phyloP scores from a whole-genome alignment of 2,797 vertebrate genomes.

The Rhadinocentrus ornatus region DNA sequence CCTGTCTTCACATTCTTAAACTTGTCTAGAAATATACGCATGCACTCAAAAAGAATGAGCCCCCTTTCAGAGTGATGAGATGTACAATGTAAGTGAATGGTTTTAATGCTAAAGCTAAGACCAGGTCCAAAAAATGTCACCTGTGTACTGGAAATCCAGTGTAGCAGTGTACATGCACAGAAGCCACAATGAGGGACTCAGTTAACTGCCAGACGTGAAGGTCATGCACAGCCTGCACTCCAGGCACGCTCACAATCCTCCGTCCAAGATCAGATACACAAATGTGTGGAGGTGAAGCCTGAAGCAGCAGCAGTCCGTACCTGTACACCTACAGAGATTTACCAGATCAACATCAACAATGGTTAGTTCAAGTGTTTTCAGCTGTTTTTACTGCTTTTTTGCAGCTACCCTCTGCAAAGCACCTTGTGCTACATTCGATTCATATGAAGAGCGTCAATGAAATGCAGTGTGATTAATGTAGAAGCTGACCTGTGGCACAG shows the following conservation, averaged over 20 bases:
- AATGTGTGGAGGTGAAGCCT: constrained; percentile 72
- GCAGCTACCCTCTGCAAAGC: too few species aligned
- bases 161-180: constrained; percentile 80
- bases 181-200: constrained; percentile 71
- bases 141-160: constrained; percentile 62
- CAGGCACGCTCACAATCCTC: constrained; percentile 69
- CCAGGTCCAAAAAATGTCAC: constrained; percentile 35
- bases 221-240: constrained; percentile 81
- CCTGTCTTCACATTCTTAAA: too few species aligned
- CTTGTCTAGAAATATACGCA: too few species aligned
- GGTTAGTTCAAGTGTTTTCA: neutral
- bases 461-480: neutral
- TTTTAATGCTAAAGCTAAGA: neutral
- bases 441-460: too few species aligned
- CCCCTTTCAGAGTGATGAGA: too few species aligned
- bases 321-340: constrained; percentile 58
- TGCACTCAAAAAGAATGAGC: too few species aligned
- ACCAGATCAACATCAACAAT: neutral
- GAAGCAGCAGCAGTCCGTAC: constrained; percentile 77
- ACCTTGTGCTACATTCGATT: too few species aligned
- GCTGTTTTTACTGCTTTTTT: too few species aligned
- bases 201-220: constrained; percentile 84
- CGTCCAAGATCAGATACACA: constrained; percentile 59
- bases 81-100: neutral
- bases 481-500: constrained; percentile 64